phyloP scores from a whole-genome alignment of 2,113 vertebrate species.

The Thunnus thynnus region DNA sequence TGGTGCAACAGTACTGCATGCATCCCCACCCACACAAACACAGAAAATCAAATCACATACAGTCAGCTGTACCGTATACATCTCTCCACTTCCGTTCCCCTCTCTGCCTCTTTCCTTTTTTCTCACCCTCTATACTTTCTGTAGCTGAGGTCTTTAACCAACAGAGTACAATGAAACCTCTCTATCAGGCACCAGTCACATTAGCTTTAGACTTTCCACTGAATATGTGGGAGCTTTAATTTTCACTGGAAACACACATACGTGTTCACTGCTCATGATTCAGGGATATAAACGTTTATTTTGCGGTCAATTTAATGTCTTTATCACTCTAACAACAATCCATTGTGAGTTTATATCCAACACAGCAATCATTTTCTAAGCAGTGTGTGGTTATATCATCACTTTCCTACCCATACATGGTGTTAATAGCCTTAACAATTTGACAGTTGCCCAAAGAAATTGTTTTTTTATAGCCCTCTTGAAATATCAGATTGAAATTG shows the following conservation, averaged over 20 bases:
- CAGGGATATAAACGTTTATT: constrained; percentile 10
- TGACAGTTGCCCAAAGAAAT: too few species aligned
- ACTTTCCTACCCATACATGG: too few species aligned
- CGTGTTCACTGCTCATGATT: not conserved
- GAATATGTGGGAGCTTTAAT: constrained; percentile 4
- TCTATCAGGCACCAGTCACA: not conserved
- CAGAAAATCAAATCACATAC: constrained; percentile 7
- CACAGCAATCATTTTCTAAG: not conserved
- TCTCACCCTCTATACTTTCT: not conserved
- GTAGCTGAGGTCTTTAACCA: not conserved
- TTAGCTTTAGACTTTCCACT: not conserved
- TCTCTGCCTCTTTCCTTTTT: not conserved
- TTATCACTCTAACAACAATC: not conserved
- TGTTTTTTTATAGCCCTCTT: too few species aligned
- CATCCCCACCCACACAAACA: constrained; percentile 46
- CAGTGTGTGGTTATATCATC: too few species aligned
- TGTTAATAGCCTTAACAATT: too few species aligned
- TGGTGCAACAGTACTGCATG: constrained; percentile 48
- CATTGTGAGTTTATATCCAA: not conserved
- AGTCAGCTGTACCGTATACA: constrained; percentile 28
- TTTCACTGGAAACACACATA: not conserved
- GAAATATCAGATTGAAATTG: too few species aligned
- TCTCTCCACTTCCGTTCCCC: not conserved
- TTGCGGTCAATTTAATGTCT: not conserved
- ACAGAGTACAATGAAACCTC: not conserved